phyloP scores from a whole-genome alignment of 2,888 invertebrate genomes.

The Lagria hirta region DNA sequence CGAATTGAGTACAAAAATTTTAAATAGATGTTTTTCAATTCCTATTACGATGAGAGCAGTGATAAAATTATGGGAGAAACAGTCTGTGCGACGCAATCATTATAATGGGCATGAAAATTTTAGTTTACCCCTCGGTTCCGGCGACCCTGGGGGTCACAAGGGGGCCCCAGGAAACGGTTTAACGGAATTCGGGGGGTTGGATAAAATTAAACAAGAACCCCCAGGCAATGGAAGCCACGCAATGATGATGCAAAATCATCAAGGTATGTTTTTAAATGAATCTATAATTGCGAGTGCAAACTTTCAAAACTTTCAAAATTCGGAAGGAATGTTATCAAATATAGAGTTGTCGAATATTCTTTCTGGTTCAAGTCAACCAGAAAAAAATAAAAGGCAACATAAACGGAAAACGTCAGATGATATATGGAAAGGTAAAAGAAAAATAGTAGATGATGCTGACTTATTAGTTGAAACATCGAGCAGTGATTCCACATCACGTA shows the following conservation, averaged over 20 bases:
- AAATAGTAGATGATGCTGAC: slow-evolving; percentile 64
- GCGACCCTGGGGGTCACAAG: slow-evolving; percentile 65
- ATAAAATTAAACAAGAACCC: slow-evolving; percentile 52
- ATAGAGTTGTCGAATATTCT: slow-evolving; percentile 50
- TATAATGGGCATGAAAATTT: slow-evolving; percentile 59
- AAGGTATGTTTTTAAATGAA: slow-evolving; percentile 51
- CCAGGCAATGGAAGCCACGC: slow-evolving; percentile 46
- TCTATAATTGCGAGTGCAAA: slow-evolving; percentile 49
- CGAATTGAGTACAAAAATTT: slow-evolving; percentile 65
- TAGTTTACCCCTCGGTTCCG: slow-evolving; percentile 68
- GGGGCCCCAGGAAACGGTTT: slow-evolving; percentile 51
- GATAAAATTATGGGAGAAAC: slow-evolving; percentile 82
- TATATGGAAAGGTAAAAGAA: slow-evolving; percentile 53
- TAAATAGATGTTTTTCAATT: slow-evolving; percentile 90
- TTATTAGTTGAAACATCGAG: slow-evolving; percentile 64
- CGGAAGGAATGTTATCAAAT: slow-evolving; percentile 46
- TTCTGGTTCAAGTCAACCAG: slow-evolving; percentile 35
- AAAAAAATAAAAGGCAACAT: slow-evolving; percentile 27
- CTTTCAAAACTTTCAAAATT: slow-evolving; percentile 51
- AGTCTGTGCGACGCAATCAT: slow-evolving; percentile 57
- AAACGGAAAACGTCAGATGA: slow-evolving; percentile 42
- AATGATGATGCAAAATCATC: slow-evolving; percentile 45
- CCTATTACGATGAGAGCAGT: slow-evolving; percentile 87
- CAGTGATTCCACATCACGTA: slow-evolving; percentile 63
- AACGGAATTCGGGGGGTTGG: slow-evolving; percentile 51